phyloP scores from a whole-genome alignment of 2,113 vertebrate species.

The Triplophysa tibetana region DNA sequence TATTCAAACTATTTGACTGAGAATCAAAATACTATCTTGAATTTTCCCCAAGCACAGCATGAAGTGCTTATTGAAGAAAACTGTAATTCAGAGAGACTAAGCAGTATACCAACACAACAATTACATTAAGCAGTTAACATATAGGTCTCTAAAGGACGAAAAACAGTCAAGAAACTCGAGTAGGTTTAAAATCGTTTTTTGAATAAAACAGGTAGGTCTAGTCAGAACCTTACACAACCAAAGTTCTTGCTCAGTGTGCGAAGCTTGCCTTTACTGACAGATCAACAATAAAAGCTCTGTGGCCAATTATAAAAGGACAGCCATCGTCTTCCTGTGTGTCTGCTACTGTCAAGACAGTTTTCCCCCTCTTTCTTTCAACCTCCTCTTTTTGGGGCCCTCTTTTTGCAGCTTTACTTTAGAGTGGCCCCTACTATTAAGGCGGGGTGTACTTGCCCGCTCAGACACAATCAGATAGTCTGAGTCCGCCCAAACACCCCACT shows the following conservation, averaged over 20 bases:
- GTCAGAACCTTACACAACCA: not conserved
- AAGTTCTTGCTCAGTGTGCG: slow-evolving; percentile 22
- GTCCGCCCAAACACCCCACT: slow-evolving; percentile 42
- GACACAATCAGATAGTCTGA: slow-evolving; percentile 32
- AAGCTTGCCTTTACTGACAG: slow-evolving; percentile 10
- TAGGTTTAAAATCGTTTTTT: not conserved
- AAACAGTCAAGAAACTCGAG: not conserved
- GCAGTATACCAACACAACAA: not conserved
- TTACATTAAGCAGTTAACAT: not conserved
- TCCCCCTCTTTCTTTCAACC: slow-evolving; percentile 35
- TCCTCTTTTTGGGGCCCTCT: slow-evolving; percentile 43
- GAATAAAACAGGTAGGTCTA: slow-evolving; percentile 8
- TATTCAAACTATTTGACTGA: too few species aligned
- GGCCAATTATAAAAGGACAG: slow-evolving; percentile 40
- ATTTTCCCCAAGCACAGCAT: too few species aligned
- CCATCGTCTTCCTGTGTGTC: slow-evolving; percentile 43
- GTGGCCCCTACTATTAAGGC: slow-evolving; percentile 50
- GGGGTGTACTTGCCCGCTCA: slow-evolving; percentile 25
- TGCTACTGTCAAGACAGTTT: slow-evolving; percentile 43
- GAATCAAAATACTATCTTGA: too few species aligned
- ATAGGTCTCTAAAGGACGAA: not conserved
- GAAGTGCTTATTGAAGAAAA: too few species aligned
- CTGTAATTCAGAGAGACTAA: not conserved
- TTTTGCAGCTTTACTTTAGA: slow-evolving; percentile 48
- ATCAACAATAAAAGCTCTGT: slow-evolving; percentile 42